Evolutionary conservation across 2,113 vertebrate species (phyloP), one percentile per base, ranked within the genome.

Genomic region (Anguilla rostrata): DNA sequence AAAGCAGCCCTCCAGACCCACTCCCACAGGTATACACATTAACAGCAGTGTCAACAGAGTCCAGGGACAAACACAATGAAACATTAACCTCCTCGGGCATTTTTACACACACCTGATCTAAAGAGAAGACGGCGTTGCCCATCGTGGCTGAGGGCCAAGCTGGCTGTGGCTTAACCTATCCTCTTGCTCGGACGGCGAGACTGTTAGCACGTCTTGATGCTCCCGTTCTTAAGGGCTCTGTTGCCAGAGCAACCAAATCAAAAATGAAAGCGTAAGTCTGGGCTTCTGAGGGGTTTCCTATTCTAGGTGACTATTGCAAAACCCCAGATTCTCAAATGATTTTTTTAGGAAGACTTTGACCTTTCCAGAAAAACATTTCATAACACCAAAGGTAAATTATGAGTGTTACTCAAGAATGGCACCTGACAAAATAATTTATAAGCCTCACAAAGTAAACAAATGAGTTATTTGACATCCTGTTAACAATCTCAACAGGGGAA

Each of bases 1-100:
- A 11, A 29, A 75, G 71, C 71, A 34, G n/a, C 71, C 9, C 9
- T 75, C 71, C 71, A n/a, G 71, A 29, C 71, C 26, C 71, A 34
- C 71, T 75, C 71, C 71, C 71, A 12, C 71, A n/a, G 26, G n/a
- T 75, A 26, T 75, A 75, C 71, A 75, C 71, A 75, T 75, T 75
- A 75, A 75, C 71, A 75, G 71, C 26, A 75, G 71, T 75, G 71
- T 75, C 71, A 75, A 75, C 71, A 75, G 26, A 29, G 71, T 34
- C 71, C 26, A 26, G 71, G 71, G 71, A 34, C 26, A 26, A 12
- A 75, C 71, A 34, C 71, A 12, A 34, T 75, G 34, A 75, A 75
- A 75, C 71, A 75, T 75, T 75, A 75, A 75, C 71, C n/a, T 75
- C 71, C n/a, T 4, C 71, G 1, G 9, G 1, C n/a, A 14, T 75